Percentiles rank a stretch among this genome's conserved stretches.
Evolutionary conservation across 1,140 invertebrate species (phyloP).

Genomic region (Brachionus rubens): DNA sequence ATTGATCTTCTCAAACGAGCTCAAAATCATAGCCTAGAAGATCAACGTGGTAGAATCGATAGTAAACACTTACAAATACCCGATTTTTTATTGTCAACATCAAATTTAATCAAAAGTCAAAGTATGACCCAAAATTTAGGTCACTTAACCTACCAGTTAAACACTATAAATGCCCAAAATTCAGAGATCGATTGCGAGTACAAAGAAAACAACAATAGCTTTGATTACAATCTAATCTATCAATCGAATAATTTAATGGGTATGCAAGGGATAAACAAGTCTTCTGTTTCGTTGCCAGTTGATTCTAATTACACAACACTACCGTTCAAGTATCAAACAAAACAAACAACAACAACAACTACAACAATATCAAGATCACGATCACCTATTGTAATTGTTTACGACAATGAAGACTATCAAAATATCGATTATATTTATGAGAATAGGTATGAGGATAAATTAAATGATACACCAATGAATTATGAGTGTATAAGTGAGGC

Average conservation of each 20-base stretch:
- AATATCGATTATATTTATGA: not conserved
- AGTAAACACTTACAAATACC: constrained; percentile 10
- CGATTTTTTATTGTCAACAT: constrained; percentile 11
- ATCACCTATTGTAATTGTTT: constrained; percentile 34
- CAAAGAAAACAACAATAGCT: not conserved
- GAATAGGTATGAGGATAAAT: not conserved
- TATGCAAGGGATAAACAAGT: constrained; percentile 28
- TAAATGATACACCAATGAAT: constrained; percentile 11
- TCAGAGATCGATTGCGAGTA: not conserved
- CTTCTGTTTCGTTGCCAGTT: not conserved
- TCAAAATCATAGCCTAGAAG: constrained; percentile 15
- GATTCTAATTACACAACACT: constrained; percentile 2
- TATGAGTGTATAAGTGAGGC: constrained; percentile 17
- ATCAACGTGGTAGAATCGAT: constrained; percentile 30
- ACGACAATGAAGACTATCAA: constrained; percentile 35
- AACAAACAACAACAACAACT: not conserved
- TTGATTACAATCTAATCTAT: constrained; percentile 11
- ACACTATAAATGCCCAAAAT: not conserved
- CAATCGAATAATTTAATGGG: constrained; percentile 4
- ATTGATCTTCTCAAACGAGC: constrained; percentile 22
- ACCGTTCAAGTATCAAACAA: not conserved
- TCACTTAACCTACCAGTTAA: not conserved
- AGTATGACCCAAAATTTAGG: constrained; percentile 36
- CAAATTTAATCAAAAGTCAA: constrained; percentile 28
- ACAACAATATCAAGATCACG: not conserved